A percentile compares a stretch with the other conserved stretches of the same genome.
Conservation (phyloP, 2,797 vertebrate species). For the Scyliorhinus canicula region DNA sequence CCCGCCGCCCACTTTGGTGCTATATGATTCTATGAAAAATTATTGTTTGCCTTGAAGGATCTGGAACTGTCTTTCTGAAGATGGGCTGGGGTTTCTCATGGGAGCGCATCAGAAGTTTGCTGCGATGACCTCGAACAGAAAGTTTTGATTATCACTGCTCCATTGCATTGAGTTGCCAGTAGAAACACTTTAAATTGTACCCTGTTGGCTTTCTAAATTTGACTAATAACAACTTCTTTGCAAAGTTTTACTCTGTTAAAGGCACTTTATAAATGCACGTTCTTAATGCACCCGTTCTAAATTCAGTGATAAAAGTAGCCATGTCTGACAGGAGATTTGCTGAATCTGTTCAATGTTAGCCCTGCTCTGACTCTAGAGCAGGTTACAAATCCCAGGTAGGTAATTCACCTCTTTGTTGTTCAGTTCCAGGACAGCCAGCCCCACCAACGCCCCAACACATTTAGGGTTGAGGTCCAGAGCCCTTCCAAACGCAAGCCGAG, state of each 20-base stretch:
- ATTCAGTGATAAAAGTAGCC: not conserved
- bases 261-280: not conserved
- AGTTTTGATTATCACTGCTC: not conserved
- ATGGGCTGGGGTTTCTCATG: not conserved
- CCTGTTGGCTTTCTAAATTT: not conserved
- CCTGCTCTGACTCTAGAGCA: not conserved
- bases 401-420: conserved; percentile 85
- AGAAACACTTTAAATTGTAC: not conserved
- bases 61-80: not conserved
- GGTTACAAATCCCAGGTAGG: not conserved
- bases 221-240: not conserved
- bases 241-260: not conserved
- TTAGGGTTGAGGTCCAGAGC: conserved; percentile 93
- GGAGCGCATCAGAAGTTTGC: not conserved
- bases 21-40: not conserved
- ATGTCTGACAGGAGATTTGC: not conserved
- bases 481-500: conserved; percentile 85
- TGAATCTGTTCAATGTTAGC: not conserved
- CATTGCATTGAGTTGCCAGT: not conserved
- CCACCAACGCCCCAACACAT: conserved; percentile 92
- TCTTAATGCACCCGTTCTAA: not conserved
- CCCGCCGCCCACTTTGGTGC: not conserved
- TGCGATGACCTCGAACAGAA: not conserved
- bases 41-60: not conserved
- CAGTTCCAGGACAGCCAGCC: conserved; percentile 90